A percentile compares a stretch with the other conserved stretches of the same genome.
Conservation (phyloP, 2,113 vertebrate genomes). For the Xiphophorus couchianus region DNA sequence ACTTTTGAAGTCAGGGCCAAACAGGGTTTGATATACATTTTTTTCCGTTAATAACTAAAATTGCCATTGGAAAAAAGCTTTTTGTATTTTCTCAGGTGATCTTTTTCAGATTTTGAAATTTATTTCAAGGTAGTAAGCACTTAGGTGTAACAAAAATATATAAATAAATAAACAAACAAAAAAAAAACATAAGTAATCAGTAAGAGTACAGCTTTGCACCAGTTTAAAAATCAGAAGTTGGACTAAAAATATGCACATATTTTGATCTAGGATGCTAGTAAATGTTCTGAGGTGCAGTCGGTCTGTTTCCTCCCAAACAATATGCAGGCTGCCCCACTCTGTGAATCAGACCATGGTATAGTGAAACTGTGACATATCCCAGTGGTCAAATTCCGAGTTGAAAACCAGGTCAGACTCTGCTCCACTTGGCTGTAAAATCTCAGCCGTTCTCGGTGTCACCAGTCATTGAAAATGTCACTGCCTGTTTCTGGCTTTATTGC, state of each 20-base stretch:
- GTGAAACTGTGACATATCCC: conserved; percentile 1
- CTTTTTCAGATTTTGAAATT: too few relatives aligned
- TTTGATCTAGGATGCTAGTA: background rate
- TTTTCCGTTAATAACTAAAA: too few relatives aligned
- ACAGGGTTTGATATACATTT: too few relatives aligned
- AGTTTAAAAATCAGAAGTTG: background rate
- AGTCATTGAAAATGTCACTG: conserved; percentile 40
- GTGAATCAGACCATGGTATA: background rate
- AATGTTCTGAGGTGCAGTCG: too few relatives aligned
- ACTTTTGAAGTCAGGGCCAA: too few relatives aligned
- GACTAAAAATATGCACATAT: background rate
- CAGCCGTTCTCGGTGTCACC: conserved; percentile 13
- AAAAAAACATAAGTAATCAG: background rate
- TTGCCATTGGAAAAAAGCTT: too few relatives aligned
- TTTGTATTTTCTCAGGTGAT: too few relatives aligned
- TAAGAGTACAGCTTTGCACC: background rate
- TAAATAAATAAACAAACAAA: too few relatives aligned
- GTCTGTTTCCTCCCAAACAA: background rate
- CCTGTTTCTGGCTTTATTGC: conserved; percentile 33
- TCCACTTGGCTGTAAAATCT: background rate
- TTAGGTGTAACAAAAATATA: too few relatives aligned
- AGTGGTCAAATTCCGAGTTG: background rate
- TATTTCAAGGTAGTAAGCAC: too few relatives aligned
- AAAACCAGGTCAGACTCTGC: background rate
- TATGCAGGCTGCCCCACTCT: background rate